Evolutionary conservation across 2,888 invertebrate genomes (phyloP).

Genomic region (Drosophila affinis): DNA sequence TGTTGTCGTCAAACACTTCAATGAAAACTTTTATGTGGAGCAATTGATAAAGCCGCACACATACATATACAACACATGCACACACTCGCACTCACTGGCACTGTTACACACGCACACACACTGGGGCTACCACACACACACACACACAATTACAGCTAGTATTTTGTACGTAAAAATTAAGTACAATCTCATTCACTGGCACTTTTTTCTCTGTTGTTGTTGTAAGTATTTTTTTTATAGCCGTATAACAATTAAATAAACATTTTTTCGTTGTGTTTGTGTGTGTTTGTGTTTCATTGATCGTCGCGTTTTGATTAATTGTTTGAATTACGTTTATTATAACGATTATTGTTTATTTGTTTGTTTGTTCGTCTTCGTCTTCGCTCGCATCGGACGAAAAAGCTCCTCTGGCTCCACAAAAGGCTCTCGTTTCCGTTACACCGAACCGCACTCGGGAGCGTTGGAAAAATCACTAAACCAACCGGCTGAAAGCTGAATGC

Average conservation of each 20-base stretch:
- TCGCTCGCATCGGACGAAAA: constrained; percentile 21
- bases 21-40: constrained; percentile 72
- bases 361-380: background rate
- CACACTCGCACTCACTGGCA: constrained; percentile 28
- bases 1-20: constrained; percentile 72
- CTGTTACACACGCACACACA: constrained; percentile 26
- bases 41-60: constrained; percentile 74
- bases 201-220: constrained; percentile 63
- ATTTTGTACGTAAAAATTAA: constrained; percentile 74
- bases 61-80: constrained; percentile 19
- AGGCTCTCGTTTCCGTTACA: background rate
- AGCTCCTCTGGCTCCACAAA: constrained; percentile 3
- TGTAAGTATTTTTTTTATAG: constrained; percentile 25
- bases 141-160: constrained; percentile 37
- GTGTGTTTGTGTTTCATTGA: constrained; percentile 56
- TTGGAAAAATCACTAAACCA: constrained; percentile 67
- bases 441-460: constrained; percentile 70
- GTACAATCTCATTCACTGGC: constrained; percentile 77
- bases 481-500: constrained; percentile 26
- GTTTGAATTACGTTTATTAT: constrained; percentile 73
- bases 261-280: constrained; percentile 1
- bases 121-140: constrained; percentile 22
- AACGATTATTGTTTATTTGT: constrained; percentile 48
- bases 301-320: constrained; percentile 78
- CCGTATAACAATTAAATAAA: constrained; percentile 13